Conservation (phyloP, 2,113 vertebrate genomes). For the Elephas maximus region DNA sequence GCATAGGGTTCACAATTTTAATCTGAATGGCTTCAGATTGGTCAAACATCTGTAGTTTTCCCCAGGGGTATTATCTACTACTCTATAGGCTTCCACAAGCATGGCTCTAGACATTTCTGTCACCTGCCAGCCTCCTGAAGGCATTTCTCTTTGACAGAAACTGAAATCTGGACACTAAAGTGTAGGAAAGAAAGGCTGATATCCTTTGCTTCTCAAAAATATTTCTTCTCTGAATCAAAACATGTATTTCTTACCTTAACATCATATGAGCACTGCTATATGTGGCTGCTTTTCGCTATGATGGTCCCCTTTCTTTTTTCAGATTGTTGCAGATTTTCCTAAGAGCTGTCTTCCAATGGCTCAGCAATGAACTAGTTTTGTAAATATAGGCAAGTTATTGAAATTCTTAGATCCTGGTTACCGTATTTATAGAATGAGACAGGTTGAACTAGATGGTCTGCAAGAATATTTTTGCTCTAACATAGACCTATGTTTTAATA, state of each 20-base stretch:
- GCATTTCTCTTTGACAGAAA: not conserved
- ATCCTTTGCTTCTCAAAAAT: not conserved
- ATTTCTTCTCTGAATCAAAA: not conserved
- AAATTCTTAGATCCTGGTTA: not conserved
- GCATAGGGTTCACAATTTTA: not conserved
- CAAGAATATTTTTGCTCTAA: not conserved
- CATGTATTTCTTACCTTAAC: not conserved
- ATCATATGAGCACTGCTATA: not conserved
- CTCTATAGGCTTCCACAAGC: too few relatives aligned
- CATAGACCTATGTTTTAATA: not conserved
- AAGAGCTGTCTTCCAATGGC: not conserved
- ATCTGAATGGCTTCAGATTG: not conserved
- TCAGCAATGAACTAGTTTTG: not conserved
- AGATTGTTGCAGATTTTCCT: not conserved
- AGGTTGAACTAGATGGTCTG: not conserved
- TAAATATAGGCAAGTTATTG: not conserved
- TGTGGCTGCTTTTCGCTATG: fast-evolving
- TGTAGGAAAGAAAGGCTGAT: not conserved
- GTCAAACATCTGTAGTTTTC: not conserved
- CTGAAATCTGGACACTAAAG: not conserved
- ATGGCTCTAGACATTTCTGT: not conserved
- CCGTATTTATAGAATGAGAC: not conserved
- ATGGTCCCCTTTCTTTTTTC: not conserved
- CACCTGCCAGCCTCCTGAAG: not conserved
- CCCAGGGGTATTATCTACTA: not conserved